These are phyloP conservation scores for Penaeus vannamei DNA, from an alignment of 1,140 invertebrate genomes.

Conservation along the genomic window DNA sequence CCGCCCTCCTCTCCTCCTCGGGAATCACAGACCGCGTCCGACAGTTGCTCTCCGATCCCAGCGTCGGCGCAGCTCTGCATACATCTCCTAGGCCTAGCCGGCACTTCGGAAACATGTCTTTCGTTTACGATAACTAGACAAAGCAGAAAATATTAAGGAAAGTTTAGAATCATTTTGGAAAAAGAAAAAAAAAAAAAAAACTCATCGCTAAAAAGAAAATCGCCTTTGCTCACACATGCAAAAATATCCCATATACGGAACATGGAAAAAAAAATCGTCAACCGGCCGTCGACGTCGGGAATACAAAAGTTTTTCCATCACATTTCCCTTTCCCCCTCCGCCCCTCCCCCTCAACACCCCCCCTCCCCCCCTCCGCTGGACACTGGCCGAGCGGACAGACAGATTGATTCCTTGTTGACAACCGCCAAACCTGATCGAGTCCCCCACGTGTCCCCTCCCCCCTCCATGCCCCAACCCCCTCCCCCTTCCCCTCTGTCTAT, in stretches of 20 bases:
- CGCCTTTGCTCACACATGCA: too few relatives aligned
- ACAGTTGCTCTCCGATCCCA: too few relatives aligned
- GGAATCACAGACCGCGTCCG: too few relatives aligned
- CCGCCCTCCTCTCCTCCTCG: background rate
- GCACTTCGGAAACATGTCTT: too few relatives aligned
- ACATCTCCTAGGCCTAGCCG: too few relatives aligned
- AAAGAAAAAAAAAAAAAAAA: background rate
- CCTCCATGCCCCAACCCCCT: background rate
- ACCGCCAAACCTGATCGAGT: conserved; percentile 14
- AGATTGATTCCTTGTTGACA: conserved; percentile 62
- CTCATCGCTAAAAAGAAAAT: too few relatives aligned
- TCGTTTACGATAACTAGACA: too few relatives aligned
- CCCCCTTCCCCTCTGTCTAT: conserved; percentile 1
- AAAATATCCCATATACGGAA: background rate
- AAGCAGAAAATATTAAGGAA: too few relatives aligned
- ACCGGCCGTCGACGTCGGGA: conserved; percentile 18
- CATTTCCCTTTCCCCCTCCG: conserved; percentile 20
- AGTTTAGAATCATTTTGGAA: too few relatives aligned
- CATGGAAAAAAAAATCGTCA: background rate
- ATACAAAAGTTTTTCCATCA: conserved; percentile 54
- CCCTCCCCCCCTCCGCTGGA: conserved; percentile 19
- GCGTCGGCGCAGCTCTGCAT: too few relatives aligned
- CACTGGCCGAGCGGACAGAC: conserved; percentile 36
- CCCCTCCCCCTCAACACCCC: background rate
- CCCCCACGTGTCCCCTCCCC: background rate